Evolutionary conservation across 23 tunicate species (phyloP), one percentile per base, ranked within the genome.

Genomic region (Styela clava): DNA sequence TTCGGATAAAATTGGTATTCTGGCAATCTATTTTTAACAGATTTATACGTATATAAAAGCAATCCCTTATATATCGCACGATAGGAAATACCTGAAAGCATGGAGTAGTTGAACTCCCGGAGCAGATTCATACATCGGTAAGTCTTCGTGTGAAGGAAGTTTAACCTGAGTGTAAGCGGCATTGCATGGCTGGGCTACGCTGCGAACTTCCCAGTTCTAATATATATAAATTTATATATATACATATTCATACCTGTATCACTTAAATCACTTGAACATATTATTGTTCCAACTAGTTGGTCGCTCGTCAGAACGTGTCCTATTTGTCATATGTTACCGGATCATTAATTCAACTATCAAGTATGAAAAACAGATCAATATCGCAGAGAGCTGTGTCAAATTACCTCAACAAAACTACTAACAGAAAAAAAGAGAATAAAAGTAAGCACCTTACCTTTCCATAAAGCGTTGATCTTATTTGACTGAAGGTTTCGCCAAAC

Each of bases 81-180:
- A 61, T 20, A 30, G 21, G 24, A 12, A 9, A 19, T 83, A 83
- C 86, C 79, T 83, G 33, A 73, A 19, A 2, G 79, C 52, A 26
- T 73, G 79, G 28, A 83, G 36, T 1, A 83, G 22, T 33, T 73
- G 79, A 19, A 83, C 73, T 2, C 86, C 86, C 16, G 86, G 79
- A 51, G 80, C 69, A 26, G 36, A 44, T 74, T 73, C 80, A 61
- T 83, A 83, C 1, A 24, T 20, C 31, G 52, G 79, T 20, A 71
- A 79, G 56, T 83, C 86, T 83, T 83, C 79, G 30, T 83, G 86
- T 31, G 73, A 83, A 1, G 86, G 79, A 25, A 83, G 86, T 31
- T 73, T 62, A 2, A 73, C 24, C 62, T 62, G 35, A 34, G 86
- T 83, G 71, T 73, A 83, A 33, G 86, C 79, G 16, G 72, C 61